phyloP scores from a whole-genome alignment of 1,140 invertebrate genomes.

The Propsilocerus akamusi region DNA sequence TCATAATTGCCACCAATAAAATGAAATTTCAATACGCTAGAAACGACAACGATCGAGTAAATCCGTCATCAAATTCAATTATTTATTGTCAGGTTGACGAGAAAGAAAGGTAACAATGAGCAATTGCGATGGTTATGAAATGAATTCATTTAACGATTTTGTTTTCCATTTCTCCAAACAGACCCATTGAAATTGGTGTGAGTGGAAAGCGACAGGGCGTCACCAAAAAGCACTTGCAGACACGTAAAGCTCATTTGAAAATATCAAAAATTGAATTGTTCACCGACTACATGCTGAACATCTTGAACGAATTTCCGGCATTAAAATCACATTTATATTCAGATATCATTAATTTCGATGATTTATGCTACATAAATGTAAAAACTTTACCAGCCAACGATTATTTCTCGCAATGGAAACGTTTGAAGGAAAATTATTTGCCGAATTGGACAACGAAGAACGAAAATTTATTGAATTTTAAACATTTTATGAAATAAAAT shows the following conservation, averaged over 20 bases:
- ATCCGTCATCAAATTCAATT: conserved; percentile 37
- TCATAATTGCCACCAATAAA: conserved; percentile 20
- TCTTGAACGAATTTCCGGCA: conserved; percentile 20
- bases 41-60: conserved; percentile 14
- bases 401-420: conserved; percentile 23
- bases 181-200: conserved; percentile 50
- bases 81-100: conserved; percentile 33
- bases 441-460: conserved; percentile 36
- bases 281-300: conserved; percentile 29
- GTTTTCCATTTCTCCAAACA: conserved; percentile 21
- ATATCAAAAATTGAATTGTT: conserved; percentile 46
- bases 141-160: conserved; percentile 4
- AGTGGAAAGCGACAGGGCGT: conserved; percentile 63
- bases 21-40: conserved; percentile 26
- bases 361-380: conserved; percentile 26
- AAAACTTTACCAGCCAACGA: conserved; percentile 28
- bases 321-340: conserved; percentile 15
- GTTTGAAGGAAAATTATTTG: conserved; percentile 29
- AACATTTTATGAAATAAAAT: too few species aligned
- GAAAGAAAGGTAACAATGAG: conserved; percentile 16
- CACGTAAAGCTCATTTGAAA: conserved; percentile 28
- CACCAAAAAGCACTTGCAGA: conserved; percentile 48
- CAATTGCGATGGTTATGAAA: not conserved
- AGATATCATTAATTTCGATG: conserved; percentile 11
- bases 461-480: conserved; percentile 23